Conservation (phyloP, 2,888 invertebrate genomes). For the Philhelius pedissequus region DNA sequence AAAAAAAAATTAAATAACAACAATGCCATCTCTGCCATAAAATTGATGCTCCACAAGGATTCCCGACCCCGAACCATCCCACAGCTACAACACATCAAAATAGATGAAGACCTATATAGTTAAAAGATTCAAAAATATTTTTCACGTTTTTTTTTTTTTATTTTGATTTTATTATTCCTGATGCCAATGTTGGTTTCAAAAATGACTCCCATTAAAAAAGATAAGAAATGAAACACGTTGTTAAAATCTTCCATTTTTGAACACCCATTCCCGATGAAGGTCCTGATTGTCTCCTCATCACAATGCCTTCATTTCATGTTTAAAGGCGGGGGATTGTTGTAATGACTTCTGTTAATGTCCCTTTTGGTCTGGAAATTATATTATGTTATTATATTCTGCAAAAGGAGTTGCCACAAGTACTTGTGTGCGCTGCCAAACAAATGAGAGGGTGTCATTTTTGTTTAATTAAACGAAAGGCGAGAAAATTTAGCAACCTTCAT, state of each 20-base stretch:
- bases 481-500: conserved; percentile 58
- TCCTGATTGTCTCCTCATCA: conserved; percentile 66
- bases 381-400: conserved; percentile 67
- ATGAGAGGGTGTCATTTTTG: conserved; percentile 63
- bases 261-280: conserved; percentile 54
- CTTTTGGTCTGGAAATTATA: conserved; percentile 68
- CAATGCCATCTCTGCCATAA: conserved; percentile 33
- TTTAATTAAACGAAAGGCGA: conserved; percentile 69
- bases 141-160: conserved; percentile 14
- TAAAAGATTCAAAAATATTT: conserved; percentile 51
- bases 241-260: conserved; percentile 62
- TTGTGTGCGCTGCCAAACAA: conserved; percentile 49
- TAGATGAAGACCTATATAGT: conserved; percentile 62
- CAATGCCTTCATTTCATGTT: conserved; percentile 44
- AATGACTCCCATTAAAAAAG: conserved; percentile 66
- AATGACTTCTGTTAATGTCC: conserved; percentile 71
- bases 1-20: conserved; percentile 31
- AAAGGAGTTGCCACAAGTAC: conserved; percentile 67
- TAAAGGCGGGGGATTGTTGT: conserved; percentile 45
- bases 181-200: conserved; percentile 49
- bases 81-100: conserved; percentile 15
- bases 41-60: conserved; percentile 46
- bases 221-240: conserved; percentile 68
- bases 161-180: conserved; percentile 41
- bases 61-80: background rate